Base-by-base conservation (phyloP, 1,140 invertebrate species). In the Aleiodes sp. region DNA sequence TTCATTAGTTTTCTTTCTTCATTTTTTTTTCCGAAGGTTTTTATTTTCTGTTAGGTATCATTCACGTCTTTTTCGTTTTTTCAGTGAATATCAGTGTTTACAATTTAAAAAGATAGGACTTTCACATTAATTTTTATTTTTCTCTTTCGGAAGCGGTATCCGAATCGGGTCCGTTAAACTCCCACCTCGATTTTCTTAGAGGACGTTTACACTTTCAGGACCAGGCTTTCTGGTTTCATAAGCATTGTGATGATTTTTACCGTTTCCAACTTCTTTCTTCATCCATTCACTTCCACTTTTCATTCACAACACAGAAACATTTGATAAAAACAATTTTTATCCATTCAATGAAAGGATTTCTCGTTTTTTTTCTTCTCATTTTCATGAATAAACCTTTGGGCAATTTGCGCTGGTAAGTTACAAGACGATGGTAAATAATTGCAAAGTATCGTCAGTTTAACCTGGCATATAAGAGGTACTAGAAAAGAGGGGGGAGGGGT, bases 401-500 rank as follows among this genome's bases (percentile, higher is more conserved):
- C n/a, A n/a, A n/a, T n/a, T n/a, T n/a, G n/a, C n/a, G n/a, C n/a
- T n/a, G n/a, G n/a, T n/a, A n/a, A n/a, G 28, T 60, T 8, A 60
- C 12, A 12, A 28, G 24, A 33, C 6, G 31, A 29, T 60, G 12
- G 31, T 60, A 60, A 31, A 29, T 60, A 60, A 31, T 31, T 60
- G 31, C 57, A 8, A 60, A 33, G 33, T 9, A 62, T 62, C 2
- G 28, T 52, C 28, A 56, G 43, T 33, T 65, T 64, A 29, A 39
- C 24, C 21, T n/a, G 21, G 39, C 14, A 66, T 56, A 62, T 59
- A 60, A 29, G 57, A 46, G 52, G 59, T 12, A 52, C 46, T 26
- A 52, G 46, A 52, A 74, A 74, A 74, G 77, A 74, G 76, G 76
- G 46, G 26, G 73, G 74, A 74, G 77, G 75, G 76, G 76, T 76